Conservation (phyloP, 2,797 vertebrate species). For the Delichon dasypus region DNA sequence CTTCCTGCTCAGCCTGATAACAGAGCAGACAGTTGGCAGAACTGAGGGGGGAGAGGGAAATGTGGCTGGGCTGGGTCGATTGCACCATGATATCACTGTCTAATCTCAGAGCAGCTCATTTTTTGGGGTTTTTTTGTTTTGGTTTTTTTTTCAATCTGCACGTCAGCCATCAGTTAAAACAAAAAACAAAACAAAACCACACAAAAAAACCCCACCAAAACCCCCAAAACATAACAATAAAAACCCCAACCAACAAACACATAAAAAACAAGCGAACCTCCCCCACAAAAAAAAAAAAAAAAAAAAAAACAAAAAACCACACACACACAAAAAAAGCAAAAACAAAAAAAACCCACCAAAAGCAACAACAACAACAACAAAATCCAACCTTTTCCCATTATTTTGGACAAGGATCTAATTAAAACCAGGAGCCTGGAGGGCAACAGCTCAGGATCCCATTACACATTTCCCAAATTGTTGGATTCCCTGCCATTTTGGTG, state of each 20-base stretch:
- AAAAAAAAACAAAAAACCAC: background rate
- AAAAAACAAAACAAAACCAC: background rate
- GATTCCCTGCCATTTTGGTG: background rate
- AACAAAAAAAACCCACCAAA: too few relatives aligned
- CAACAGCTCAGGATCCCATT: background rate
- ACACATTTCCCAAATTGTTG: background rate
- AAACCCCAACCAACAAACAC: too few relatives aligned
- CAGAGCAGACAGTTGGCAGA: background rate
- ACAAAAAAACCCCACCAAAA: background rate
- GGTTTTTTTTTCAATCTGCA: background rate
- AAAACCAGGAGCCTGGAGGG: constrained; percentile 3
- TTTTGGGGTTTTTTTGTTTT: too few relatives aligned
- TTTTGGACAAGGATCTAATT: constrained; percentile 44
- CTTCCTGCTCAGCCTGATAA: background rate
- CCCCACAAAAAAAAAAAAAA: too few relatives aligned
- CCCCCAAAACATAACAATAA: too few relatives aligned
- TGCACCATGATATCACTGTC: background rate
- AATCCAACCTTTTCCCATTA: background rate
- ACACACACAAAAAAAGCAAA: too few relatives aligned
- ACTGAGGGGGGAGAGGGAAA: background rate
- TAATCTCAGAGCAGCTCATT: background rate
- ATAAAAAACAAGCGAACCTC: too few relatives aligned
- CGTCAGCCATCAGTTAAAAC: background rate
- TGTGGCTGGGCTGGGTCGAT: background rate
- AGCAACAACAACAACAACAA: too few relatives aligned